Evolutionary conservation across 2,797 vertebrate genomes (phyloP), one percentile per base, ranked within the genome.

Genomic region (Hydrolagus colliei): DNA sequence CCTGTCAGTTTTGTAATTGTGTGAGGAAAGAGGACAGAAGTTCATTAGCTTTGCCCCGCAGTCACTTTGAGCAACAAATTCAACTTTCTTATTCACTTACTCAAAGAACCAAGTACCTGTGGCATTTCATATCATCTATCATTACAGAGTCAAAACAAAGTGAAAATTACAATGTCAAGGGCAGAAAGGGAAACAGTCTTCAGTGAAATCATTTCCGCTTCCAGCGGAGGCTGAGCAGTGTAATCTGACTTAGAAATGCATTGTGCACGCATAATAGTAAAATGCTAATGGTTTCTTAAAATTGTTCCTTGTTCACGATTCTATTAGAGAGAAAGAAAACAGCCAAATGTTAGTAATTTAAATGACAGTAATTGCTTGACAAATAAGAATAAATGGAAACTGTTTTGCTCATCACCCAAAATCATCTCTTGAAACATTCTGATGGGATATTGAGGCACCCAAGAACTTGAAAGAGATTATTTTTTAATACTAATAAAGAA

Each of bases 111-210:
- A 71, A 18, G 27, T 52, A 71, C 65, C 65, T 41, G 41, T 18
- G 65, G 65, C 65, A 84, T 68, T 32, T 84, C 79, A 84, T 63
- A 52, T 84, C 78, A 84, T 84, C 79, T 41, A 84, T 84, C 79
- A 84, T 41, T 84, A 84, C 20, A 1, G 79, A 84, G 79, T 84
- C 79, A 84, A 84, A 84, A 84, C 35, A 84, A 71, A 84, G 35
- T 67, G 79, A 71, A 35, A 41, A 71, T 84, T 68, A 67, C 79
- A 52, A 35, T 35, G 32, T 71, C 32, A 84, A 52, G 65, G n/a
- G 27, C 16, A 18, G 65, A 20, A 67, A 71, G 71, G 20, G 32
- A 68, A 11, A 20, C 79, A 12, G 41, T 84, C 65, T 84, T 84
- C 11, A 68, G 65, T 84, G 65, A 84, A 84, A 67, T 27, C 9